Conservation (phyloP, 2,113 vertebrate genomes). For the Donacobius atricapilla region DNA sequence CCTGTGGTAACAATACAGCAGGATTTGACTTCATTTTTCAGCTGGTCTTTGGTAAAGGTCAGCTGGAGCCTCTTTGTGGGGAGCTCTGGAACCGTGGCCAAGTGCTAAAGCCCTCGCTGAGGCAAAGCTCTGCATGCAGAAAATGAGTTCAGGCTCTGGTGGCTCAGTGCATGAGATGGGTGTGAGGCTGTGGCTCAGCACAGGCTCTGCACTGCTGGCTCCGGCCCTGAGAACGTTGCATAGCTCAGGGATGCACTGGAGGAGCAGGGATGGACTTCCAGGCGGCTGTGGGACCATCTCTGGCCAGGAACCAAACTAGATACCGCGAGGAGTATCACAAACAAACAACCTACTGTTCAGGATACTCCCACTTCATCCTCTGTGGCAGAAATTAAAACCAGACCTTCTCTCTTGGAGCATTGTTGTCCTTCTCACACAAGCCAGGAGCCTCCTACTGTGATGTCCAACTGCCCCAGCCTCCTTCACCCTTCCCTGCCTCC, state of each 20-base stretch:
- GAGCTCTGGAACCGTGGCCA: neutral
- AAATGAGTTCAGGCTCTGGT: neutral
- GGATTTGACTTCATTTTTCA: neutral
- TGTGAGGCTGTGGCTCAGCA: neutral
- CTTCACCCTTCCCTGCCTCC: neutral
- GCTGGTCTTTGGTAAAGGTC: neutral
- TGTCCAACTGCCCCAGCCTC: neutral
- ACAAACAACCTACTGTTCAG: neutral
- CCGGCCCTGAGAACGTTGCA: neutral
- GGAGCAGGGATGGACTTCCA: neutral
- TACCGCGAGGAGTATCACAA: neutral
- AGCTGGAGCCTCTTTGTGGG: neutral
- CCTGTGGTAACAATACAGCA: neutral
- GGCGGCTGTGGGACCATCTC: neutral
- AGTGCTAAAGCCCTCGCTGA: neutral
- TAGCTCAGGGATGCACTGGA: neutral
- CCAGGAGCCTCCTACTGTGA: neutral
- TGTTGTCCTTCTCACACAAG: neutral
- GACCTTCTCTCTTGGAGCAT: neutral
- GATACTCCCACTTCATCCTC: neutral
- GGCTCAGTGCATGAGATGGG: neutral
- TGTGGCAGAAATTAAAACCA: neutral
- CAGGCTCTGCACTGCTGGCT: neutral
- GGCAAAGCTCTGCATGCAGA: neutral
- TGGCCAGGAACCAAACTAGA: neutral